Conservation (phyloP, 2,113 vertebrate genomes). For the Vidua macroura region DNA sequence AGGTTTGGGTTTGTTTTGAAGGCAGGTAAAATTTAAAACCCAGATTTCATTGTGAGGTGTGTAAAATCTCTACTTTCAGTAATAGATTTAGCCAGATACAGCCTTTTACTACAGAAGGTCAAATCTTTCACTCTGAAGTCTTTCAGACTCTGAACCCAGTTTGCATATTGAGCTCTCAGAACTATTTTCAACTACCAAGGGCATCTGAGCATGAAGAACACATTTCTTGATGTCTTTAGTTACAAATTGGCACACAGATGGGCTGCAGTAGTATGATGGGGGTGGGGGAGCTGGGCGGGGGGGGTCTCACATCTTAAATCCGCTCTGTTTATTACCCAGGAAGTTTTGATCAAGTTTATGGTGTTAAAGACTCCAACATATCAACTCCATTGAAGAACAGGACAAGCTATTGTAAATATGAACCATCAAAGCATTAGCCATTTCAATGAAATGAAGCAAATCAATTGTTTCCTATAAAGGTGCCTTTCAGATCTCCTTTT, state of each 20-base stretch:
- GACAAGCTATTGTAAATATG: conserved; percentile 80
- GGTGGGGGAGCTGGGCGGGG: conserved; percentile 16
- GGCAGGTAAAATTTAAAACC: background rate
- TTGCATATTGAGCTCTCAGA: conserved; percentile 76
- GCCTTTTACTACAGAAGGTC: conserved; percentile 66
- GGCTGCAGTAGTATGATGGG: conserved; percentile 32
- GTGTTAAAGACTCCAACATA: conserved; percentile 76
- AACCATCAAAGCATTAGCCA: conserved; percentile 83
- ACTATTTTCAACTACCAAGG: conserved; percentile 70
- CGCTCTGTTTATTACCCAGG: conserved; percentile 74
- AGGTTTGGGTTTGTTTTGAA: background rate
- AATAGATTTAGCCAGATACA: background rate
- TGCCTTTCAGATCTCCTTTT: conserved; percentile 81
- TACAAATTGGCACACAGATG: conserved; percentile 77
- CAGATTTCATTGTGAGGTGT: background rate
- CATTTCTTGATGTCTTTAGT: conserved; percentile 74
- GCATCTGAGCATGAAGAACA: conserved; percentile 77
- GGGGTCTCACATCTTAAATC: conserved; percentile 63
- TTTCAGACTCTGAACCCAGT: conserved; percentile 67
- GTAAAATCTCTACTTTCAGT: background rate
- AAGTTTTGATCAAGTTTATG: conserved; percentile 82
- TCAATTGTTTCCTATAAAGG: conserved; percentile 78
- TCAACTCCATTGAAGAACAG: conserved; percentile 75
- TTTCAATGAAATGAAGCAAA: conserved; percentile 84
- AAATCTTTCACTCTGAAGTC: conserved; percentile 64